Base-by-base conservation (phyloP, 2,113 vertebrate genomes). In the Heterotis niloticus region DNA sequence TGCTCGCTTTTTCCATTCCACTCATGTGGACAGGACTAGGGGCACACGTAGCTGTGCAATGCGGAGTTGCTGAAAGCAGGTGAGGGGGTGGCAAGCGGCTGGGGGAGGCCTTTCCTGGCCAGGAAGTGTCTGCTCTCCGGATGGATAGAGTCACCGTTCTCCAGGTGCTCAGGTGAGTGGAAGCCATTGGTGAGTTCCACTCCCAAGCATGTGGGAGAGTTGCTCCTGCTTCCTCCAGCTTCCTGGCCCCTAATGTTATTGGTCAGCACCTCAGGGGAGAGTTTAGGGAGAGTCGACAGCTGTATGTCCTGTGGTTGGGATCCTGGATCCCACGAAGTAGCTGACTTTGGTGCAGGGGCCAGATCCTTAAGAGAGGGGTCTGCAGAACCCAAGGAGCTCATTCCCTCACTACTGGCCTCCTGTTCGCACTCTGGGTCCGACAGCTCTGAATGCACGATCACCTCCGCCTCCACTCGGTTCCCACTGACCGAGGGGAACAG, bases 381-480 rank as follows among this genome's bases (percentile, higher is more conserved):
- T 23, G 64, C 24, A 67, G 82, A 78, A 14, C 67, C 72, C 29
- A 64, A 82, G 29, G 79, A 65, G 65, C 52, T 59, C 24, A 57
- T 70, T 23, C 29, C 70, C 0, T 34, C 66, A 52, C 78, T 0
- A 20, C 0, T 77, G 80, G 83, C 81, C 44, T 83, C 90, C 79
- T 65, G 16, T 54, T 85, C 90, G 83, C 85, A 91, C 81, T 82
- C 84, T 29, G 90, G 90, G 16, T 96, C 94, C 16, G 93, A 92
- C 79, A 97, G 93, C 87, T 96, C 95, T 1, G 96, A 98, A 87
- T 99, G 98, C 83, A 99, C 96, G 0, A 98, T 98, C 83, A 99
- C 96, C 28, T 98, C 95, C 0, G 98, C 97, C 87, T 99, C 95
- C 67, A 99, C 93, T 87, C 94, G 94, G 88, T 96, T 95, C 68